Conservation (phyloP, 2,113 vertebrate species). For the Rhizomys pruinosus region DNA sequence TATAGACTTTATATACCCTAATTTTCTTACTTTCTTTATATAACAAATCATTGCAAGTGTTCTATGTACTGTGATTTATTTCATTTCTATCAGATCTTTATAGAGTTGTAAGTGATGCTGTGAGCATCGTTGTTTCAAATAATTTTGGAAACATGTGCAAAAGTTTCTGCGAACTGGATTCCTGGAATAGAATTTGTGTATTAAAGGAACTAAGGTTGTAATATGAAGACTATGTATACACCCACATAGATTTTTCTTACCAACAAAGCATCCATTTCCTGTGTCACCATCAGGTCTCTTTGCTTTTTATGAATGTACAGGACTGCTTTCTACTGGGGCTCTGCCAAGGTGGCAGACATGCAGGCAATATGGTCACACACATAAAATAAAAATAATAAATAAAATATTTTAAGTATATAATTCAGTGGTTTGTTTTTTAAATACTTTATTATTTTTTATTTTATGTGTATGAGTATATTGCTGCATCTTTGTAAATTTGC, state of each 20-base stretch:
- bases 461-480: too few species aligned
- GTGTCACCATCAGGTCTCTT: neutral
- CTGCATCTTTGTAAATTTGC: too few species aligned
- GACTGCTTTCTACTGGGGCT: neutral
- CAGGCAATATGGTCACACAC: too few species aligned
- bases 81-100: neutral
- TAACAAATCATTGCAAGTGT: neutral
- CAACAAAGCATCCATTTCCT: neutral
- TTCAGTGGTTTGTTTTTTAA: too few species aligned
- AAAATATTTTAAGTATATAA: too few species aligned
- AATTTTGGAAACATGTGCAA: constrained; percentile 16
- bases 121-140: constrained; percentile 24
- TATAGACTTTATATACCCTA: constrained; percentile 38
- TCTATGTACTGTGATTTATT: constrained; percentile 17
- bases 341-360: neutral
- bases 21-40: constrained; percentile 11
- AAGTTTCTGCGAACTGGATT: constrained; percentile 28
- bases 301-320: neutral
- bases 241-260: neutral
- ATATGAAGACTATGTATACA: neutral
- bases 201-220: constrained; percentile 8
- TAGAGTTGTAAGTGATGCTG: neutral
- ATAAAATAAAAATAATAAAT: too few species aligned
- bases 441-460: too few species aligned
- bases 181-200: neutral